A percentile compares a stretch with the other conserved stretches of the same genome.
phyloP scores from a whole-genome alignment of 2,797 vertebrate species.

The Bradypodion ventrale region DNA sequence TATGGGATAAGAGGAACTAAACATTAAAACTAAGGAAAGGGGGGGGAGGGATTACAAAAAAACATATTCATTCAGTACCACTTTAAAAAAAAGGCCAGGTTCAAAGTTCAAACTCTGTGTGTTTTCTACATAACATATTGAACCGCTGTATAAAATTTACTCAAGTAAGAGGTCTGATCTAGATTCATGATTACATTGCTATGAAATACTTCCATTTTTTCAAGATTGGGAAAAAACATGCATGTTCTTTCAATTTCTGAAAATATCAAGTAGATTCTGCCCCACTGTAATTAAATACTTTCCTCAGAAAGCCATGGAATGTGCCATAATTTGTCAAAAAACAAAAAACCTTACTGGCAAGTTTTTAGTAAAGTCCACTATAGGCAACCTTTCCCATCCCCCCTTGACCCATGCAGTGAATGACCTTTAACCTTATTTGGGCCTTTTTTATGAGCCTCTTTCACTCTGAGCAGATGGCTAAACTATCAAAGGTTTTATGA shows the following conservation, averaged over 20 bases:
- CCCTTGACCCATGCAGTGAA: constrained; percentile 91
- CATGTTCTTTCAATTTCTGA: constrained; percentile 46
- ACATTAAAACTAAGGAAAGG: constrained; percentile 30
- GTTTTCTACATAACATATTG: constrained; percentile 61
- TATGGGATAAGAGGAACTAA: neutral
- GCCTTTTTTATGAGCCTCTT: constrained; percentile 95
- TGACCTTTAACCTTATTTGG: constrained; percentile 95
- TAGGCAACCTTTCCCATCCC: constrained; percentile 86
- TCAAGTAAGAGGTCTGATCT: constrained; percentile 18
- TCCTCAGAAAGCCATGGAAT: constrained; percentile 82
- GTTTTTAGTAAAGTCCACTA: constrained; percentile 90
- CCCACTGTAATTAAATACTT: constrained; percentile 89
- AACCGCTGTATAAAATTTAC: neutral
- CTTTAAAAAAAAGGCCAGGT: constrained; percentile 71
- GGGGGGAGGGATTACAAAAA: constrained; percentile 49
- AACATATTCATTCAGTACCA: constrained; percentile 68
- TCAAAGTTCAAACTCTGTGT: constrained; percentile 72
- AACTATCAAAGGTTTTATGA: constrained; percentile 99
- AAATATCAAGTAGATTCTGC: constrained; percentile 80
- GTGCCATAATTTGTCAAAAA: constrained; percentile 92
- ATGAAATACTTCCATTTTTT: constrained; percentile 20
- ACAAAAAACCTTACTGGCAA: constrained; percentile 87
- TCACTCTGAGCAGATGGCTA: constrained; percentile 96
- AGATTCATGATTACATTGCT: rapidly evolving
- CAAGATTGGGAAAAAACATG: neutral